phyloP scores from a whole-genome alignment of 2,797 vertebrate genomes.

The Apogon talboti region DNA sequence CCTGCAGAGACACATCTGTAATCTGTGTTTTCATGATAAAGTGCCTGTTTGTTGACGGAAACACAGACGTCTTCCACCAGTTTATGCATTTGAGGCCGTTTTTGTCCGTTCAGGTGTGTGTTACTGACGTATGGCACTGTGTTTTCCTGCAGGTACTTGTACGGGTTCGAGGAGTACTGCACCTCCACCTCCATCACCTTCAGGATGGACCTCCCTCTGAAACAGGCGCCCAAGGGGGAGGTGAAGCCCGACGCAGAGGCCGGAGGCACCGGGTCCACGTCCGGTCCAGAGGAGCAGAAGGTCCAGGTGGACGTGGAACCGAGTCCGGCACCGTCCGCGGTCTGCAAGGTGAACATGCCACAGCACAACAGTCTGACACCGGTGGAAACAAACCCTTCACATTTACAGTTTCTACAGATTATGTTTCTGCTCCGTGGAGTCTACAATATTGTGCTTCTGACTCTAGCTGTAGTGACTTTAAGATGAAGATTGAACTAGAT shows the following conservation, averaged over 20 bases:
- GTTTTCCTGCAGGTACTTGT: too few relatives aligned
- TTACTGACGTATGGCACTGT: too few relatives aligned
- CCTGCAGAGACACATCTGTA: too few relatives aligned
- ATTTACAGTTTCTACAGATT: too few relatives aligned
- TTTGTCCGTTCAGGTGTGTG: not conserved
- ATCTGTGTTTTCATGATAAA: too few relatives aligned
- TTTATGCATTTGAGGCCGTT: not conserved
- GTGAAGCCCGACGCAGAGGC: conserved; percentile 65
- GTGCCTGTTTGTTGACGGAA: too few relatives aligned
- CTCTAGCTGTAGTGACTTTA: too few relatives aligned
- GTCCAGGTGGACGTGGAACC: conserved; percentile 58
- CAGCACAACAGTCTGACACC: too few relatives aligned
- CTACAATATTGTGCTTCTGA: too few relatives aligned
- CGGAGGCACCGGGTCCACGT: conserved; percentile 23
- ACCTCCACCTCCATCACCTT: conserved; percentile 85
- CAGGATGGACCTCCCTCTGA: conserved; percentile 85
- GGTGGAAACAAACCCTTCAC: too few relatives aligned
- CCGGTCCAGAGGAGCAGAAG: conserved; percentile 71
- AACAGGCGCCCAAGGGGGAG: conserved; percentile 74
- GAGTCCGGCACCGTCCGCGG: conserved; percentile 21
- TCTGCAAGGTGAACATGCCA: conserved; percentile 69
- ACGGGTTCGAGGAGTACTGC: conserved; percentile 88
- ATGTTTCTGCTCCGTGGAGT: too few relatives aligned
- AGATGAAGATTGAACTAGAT: too few relatives aligned
- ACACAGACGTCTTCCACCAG: not conserved